Conservation (phyloP, 1,140 invertebrate genomes). For the Magallana angulata region DNA sequence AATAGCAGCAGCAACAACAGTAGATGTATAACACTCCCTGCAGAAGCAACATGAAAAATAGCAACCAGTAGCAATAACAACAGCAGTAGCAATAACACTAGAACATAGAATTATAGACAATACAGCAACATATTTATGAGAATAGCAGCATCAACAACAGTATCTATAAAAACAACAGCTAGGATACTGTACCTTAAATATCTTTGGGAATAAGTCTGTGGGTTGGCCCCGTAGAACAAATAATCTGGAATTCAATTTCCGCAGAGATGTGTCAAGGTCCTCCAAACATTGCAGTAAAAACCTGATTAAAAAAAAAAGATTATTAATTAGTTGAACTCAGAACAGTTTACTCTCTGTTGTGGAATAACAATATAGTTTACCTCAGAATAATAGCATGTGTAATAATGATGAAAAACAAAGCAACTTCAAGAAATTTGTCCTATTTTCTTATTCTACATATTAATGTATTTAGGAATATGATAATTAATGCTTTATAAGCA, state of each 20-base stretch:
- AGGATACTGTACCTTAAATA: slow-evolving; percentile 84
- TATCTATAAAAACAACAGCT: background rate
- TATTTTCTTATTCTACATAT: too few species aligned
- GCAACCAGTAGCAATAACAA: too few species aligned
- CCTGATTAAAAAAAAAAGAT: slow-evolving; percentile 80
- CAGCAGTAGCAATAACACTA: background rate
- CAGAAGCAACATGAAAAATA: too few species aligned
- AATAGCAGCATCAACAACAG: background rate
- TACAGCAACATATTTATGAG: background rate
- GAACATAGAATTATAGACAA: too few species aligned
- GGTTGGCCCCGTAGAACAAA: slow-evolving; percentile 94
- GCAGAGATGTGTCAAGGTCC: slow-evolving; percentile 89
- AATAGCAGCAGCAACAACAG: too few species aligned
- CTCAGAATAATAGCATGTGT: too few species aligned
- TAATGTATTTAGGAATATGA: too few species aligned
- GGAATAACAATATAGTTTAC: too few species aligned
- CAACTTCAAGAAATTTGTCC: too few species aligned
- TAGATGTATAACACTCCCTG: too few species aligned
- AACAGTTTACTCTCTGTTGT: background rate
- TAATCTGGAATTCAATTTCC: slow-evolving; percentile 90
- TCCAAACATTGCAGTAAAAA: slow-evolving; percentile 94
- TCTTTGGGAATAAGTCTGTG: slow-evolving; percentile 90
- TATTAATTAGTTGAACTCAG: background rate
- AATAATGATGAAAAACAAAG: too few species aligned
- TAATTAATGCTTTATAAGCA: too few species aligned